Percentiles rank a stretch among this genome's conserved stretches.
phyloP scores from a whole-genome alignment of 2,888 invertebrate genomes.

The Conistra vaccinii region DNA sequence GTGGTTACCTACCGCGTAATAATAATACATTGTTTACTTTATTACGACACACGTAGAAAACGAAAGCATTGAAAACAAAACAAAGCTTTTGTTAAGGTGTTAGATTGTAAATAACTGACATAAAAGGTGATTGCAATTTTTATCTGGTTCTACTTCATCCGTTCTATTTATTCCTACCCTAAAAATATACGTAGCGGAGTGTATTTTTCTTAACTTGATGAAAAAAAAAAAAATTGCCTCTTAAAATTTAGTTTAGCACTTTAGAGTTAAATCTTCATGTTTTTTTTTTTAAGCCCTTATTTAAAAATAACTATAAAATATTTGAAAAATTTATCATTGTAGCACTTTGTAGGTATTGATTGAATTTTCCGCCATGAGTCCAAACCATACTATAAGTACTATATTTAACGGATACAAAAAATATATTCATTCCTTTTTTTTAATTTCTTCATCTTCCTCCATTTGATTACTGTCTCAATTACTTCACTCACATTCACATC shows the following conservation, averaged over 20 bases:
- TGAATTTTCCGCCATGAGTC: neutral
- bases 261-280: too few species aligned
- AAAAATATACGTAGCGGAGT: neutral
- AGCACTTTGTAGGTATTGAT: neutral
- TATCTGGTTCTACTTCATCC: neutral
- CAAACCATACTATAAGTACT: too few species aligned
- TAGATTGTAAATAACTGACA: slow-evolving; percentile 17
- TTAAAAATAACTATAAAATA: neutral
- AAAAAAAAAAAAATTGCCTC: too few species aligned
- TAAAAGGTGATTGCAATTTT: neutral
- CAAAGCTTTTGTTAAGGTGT: slow-evolving; percentile 38
- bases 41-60: slow-evolving; percentile 47
- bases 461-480: neutral
- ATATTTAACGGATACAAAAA: neutral
- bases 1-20: slow-evolving; percentile 46
- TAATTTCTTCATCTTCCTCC: neutral
- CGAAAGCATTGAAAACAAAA: slow-evolving; percentile 40
- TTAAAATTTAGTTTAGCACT: too few species aligned
- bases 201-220: neutral
- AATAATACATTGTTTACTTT: slow-evolving; percentile 54
- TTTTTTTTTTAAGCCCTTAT: neutral
- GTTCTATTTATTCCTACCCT: neutral
- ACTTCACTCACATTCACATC: neutral
- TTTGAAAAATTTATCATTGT: neutral
- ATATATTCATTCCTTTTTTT: neutral